A percentile compares a stretch with the other conserved stretches of the same genome.
Evolutionary conservation across 2,888 invertebrate genomes (phyloP).

Genomic region (Trachelus tabidus): DNA sequence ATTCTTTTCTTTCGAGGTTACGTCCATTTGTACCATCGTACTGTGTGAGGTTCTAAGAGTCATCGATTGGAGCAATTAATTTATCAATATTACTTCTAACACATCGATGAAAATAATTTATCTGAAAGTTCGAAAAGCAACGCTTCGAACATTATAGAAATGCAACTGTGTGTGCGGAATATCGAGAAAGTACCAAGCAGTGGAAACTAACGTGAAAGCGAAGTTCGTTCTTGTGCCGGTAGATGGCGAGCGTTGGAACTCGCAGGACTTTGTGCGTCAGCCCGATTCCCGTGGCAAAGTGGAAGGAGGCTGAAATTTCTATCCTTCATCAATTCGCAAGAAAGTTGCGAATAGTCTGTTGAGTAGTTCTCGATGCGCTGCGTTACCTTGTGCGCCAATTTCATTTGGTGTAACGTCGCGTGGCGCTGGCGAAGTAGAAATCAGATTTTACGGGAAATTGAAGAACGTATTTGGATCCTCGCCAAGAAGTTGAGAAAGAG

Average conservation of each 20-base stretch:
- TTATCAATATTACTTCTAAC: neutral
- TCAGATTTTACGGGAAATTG: slow-evolving; percentile 43
- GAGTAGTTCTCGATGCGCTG: neutral
- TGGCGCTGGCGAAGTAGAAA: slow-evolving; percentile 22
- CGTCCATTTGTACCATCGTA: neutral
- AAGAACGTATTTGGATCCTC: slow-evolving; percentile 37
- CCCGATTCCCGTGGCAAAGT: neutral
- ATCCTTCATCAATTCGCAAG: neutral
- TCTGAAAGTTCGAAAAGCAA: neutral
- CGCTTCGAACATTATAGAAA: neutral
- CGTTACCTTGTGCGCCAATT: neutral
- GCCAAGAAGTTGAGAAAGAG: slow-evolving; percentile 24
- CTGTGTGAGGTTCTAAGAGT: neutral
- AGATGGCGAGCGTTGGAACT: neutral
- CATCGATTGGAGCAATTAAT: neutral
- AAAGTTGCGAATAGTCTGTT: neutral
- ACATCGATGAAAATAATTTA: no score
- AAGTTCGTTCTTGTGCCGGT: neutral
- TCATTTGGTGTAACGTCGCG: neutral
- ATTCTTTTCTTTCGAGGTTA: neutral
- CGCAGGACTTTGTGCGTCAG: neutral
- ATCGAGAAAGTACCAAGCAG: neutral
- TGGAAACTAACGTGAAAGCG: neutral
- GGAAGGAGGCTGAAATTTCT: neutral
- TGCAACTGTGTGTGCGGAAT: neutral